Conservation (phyloP, 2,113 vertebrate species). For the Cnemophilus loriae region DNA sequence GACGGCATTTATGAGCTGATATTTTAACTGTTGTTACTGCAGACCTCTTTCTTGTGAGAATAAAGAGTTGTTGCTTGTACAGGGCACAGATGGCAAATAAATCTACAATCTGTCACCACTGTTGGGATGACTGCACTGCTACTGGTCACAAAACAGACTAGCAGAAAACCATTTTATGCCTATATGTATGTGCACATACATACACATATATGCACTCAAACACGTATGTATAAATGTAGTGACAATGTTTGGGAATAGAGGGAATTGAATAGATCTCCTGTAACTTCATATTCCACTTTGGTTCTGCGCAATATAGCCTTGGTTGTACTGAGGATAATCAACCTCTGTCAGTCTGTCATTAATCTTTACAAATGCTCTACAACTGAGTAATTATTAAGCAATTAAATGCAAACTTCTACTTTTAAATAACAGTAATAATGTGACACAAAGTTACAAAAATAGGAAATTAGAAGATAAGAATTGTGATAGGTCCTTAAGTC, state of each 20-base stretch:
- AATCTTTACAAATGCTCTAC: neutral
- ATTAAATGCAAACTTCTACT: neutral
- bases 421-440: neutral
- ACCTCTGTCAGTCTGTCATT: neutral
- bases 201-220: neutral
- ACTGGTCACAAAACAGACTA: too few relatives aligned
- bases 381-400: neutral
- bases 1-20: neutral
- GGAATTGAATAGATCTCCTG: neutral
- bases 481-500: neutral
- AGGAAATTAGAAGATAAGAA: neutral
- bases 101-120: neutral
- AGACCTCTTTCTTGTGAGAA: neutral
- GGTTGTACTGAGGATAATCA: neutral
- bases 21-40: neutral
- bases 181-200: fast-evolving
- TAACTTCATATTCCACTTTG: neutral
- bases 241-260: neutral
- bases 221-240: neutral
- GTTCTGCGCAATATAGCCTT: neutral
- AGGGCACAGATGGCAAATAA: neutral
- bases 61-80: neutral
- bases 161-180: neutral
- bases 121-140: neutral
- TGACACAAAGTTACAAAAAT: neutral